Conservation (phyloP, 1,140 invertebrate species). For the Penaeus japonicus region DNA sequence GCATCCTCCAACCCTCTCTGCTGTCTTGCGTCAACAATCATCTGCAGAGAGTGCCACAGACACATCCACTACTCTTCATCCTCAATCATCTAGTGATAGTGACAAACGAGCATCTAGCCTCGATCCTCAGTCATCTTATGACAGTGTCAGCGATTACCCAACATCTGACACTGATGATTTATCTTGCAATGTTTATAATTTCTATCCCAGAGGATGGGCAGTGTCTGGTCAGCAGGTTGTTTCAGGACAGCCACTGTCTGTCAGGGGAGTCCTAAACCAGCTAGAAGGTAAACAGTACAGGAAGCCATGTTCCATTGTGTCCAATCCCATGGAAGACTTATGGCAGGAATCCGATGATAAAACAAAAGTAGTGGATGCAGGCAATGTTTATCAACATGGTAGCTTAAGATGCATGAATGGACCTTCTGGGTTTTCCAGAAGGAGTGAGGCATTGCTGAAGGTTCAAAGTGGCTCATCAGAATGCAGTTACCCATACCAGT, state of each 20-base stretch:
- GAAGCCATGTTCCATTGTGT: constrained; percentile 33
- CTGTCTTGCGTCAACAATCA: constrained; percentile 34
- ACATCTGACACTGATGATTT: constrained; percentile 46
- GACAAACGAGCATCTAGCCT: constrained; percentile 37
- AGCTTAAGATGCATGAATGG: constrained; percentile 23
- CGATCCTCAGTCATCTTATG: constrained; percentile 46
- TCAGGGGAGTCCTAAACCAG: constrained; percentile 20
- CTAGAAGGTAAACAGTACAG: background rate
- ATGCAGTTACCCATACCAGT: constrained; percentile 17
- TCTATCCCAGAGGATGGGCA: constrained; percentile 48
- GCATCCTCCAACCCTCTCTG: constrained; percentile 28
- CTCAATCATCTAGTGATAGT: constrained; percentile 42
- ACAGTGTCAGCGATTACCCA: constrained; percentile 45
- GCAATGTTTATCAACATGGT: background rate
- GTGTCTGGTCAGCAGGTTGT: constrained; percentile 31
- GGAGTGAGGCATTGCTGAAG: constrained; percentile 21
- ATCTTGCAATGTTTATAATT: constrained; percentile 26
- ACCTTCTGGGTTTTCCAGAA: background rate
- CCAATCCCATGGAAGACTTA: constrained; percentile 42
- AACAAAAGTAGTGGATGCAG: background rate
- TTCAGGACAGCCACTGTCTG: constrained; percentile 44
- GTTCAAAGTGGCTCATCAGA: background rate
- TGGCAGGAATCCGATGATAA: constrained; percentile 28
- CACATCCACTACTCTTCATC: constrained; percentile 42
- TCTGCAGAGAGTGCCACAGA: constrained; percentile 42